A percentile compares a stretch with the other conserved stretches of the same genome.
Conservation (phyloP, 2,113 vertebrate species). For the Tragelaphus strepsiceros region DNA sequence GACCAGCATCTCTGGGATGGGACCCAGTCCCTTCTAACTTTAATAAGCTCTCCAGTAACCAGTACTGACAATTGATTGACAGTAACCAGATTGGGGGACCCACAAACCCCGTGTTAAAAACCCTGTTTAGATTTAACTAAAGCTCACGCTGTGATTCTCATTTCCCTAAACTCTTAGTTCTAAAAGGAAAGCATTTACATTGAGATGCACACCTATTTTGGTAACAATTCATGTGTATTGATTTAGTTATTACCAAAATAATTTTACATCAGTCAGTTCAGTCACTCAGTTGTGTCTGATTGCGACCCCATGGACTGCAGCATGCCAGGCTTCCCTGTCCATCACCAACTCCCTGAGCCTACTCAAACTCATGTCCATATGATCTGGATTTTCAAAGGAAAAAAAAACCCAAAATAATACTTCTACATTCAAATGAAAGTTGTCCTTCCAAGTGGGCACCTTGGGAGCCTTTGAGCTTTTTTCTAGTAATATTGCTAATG, state of each 20-base stretch:
- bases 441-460: slow-evolving; percentile 21
- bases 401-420: background rate
- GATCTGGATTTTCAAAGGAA: background rate
- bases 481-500: slow-evolving; percentile 47
- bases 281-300: rapidly evolving
- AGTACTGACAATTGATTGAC: background rate
- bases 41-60: background rate
- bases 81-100: background rate
- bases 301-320: background rate
- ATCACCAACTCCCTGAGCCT: background rate
- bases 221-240: background rate
- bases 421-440: slow-evolving; percentile 25
- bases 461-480: slow-evolving; percentile 47
- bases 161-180: background rate
- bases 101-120: background rate
- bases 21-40: background rate
- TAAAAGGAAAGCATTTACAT: background rate
- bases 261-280: background rate
- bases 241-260: slow-evolving; percentile 36
- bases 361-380: background rate
- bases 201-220: background rate
- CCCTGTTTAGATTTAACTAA: background rate
- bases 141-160: background rate
- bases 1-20: background rate
- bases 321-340: background rate